Conservation (phyloP, 2,888 invertebrate species). For the Drosophila yooni region DNA sequence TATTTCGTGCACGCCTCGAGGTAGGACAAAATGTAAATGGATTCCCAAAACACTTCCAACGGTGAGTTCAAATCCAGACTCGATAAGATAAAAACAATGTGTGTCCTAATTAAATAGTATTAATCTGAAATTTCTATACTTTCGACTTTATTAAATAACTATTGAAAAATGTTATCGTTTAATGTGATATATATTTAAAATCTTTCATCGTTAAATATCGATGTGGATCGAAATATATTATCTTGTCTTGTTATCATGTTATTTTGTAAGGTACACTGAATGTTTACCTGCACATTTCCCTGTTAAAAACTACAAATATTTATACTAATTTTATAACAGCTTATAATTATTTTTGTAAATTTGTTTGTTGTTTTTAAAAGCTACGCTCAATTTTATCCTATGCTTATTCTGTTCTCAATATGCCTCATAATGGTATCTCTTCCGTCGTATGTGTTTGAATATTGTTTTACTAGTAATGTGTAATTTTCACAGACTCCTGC, state of each 20-base stretch:
- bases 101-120: neutral
- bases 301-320: neutral
- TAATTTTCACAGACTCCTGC: conserved; percentile 86
- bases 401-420: neutral
- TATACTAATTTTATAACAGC: neutral
- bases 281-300: neutral
- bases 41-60: conserved; percentile 86
- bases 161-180: neutral
- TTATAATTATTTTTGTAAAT: neutral
- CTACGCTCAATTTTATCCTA: neutral
- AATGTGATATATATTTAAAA: neutral
- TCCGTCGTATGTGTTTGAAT: neutral
- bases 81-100: neutral
- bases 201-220: neutral
- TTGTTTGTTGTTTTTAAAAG: neutral
- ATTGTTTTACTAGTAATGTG: neutral
- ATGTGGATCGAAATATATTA: neutral
- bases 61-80: conserved; percentile 59
- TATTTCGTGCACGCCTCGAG: conserved; percentile 89
- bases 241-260: neutral
- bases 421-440: neutral
- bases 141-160: neutral
- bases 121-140: neutral
- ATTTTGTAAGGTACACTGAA: neutral
- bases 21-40: conserved; percentile 86